Percentiles rank a stretch among this genome's conserved stretches.
These are phyloP conservation scores for Endomychus coccineus DNA, from an alignment of 2,888 invertebrate genomes.

Conservation along the genomic window DNA sequence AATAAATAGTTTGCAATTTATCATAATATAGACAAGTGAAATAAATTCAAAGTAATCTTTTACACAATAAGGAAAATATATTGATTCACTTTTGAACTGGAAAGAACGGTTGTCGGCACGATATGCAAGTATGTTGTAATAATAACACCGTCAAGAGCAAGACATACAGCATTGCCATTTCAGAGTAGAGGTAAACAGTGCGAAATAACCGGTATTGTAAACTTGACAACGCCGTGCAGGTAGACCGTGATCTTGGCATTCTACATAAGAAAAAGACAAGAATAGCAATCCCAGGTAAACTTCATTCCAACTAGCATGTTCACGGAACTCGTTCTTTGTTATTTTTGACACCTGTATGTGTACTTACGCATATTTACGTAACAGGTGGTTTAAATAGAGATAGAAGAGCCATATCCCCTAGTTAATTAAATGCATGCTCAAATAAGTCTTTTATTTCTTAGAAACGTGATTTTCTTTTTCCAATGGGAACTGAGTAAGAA, in stretches of 20 bases:
- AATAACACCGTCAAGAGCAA: not conserved
- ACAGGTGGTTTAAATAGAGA: constrained; percentile 10
- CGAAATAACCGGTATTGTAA: constrained; percentile 24
- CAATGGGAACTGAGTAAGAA: no score
- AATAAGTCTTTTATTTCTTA: no score
- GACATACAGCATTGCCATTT: constrained; percentile 7
- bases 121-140: constrained; percentile 34
- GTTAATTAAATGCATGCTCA: no score
- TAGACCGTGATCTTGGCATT: constrained; percentile 42
- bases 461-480: no score
- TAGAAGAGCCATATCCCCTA: no score
- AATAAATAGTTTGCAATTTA: no score
- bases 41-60: no score
- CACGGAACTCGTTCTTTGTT: constrained; percentile 7
- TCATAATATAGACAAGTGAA: no score
- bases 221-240: constrained; percentile 31
- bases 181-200: constrained; percentile 8
- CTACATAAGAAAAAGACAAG: constrained; percentile 26
- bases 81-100: no score
- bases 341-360: constrained; percentile 14
- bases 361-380: constrained; percentile 10
- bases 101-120: constrained; percentile 24
- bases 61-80: no score
- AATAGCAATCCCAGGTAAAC: constrained; percentile 21
- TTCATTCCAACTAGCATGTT: not conserved